Evolutionary conservation across 2,888 invertebrate genomes (phyloP), one percentile per base, ranked within the genome.

Genomic region (Pelosia muscerda): DNA sequence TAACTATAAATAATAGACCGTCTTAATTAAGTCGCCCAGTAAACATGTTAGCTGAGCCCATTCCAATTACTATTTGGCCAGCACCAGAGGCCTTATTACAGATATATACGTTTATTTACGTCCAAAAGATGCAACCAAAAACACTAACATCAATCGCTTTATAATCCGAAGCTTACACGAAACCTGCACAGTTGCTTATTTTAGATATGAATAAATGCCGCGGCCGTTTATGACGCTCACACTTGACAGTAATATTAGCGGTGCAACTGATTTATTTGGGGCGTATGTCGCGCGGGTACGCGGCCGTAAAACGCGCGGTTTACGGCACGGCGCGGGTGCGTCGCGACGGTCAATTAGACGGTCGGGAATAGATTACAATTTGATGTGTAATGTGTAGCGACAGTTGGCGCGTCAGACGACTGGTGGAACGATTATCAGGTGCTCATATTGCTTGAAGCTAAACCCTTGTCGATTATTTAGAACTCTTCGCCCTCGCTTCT

Each of bases 221-320:
- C 64, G 75, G 71, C 77, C 88, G 87, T 90, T 92, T 92, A 92
- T 92, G 92, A 92, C 84, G 88, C 86, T 82, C 81, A 80, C 82
- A 73, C 81, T 83, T 87, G 91, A 90, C 91, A 90, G 86, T 90
- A 86, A 91, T 91, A 90, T 91, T 90, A 89, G 90, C 84, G 87
- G 84, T 86, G 83, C 84, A 84, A 83, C 89, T 93, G 92, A 93
- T 92, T 92, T 92, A 93, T 89, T 79, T 79, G 68, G 81, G 84
- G 84, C 82, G 85, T 82, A 83, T 77, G 58, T 59, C 80, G 82
- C 75, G 72, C 79, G 82, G 76, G 78, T 76, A 76, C 69, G 71
- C 82, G 78, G 65, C 83, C 76, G 86, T 93, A 92, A 93, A 92
- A 76, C 80, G 79, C 73, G 72, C 76, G 76, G 68, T 92, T 93